Conservation (phyloP, 2,797 vertebrate species). For the Brachyalestes nurse region DNA sequence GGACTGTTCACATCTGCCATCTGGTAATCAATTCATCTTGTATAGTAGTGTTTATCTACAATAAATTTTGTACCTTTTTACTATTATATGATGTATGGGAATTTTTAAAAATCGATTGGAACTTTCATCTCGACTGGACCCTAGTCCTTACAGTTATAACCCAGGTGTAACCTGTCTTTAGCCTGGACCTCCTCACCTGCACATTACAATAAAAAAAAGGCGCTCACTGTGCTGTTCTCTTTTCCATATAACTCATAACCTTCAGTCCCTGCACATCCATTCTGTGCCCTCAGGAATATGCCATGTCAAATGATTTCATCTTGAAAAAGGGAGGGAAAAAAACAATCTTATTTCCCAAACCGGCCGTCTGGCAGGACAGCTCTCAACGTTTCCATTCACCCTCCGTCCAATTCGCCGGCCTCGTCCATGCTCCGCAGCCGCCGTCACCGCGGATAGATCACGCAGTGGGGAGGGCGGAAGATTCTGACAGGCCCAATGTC, state of each 20-base stretch:
- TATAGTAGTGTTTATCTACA: no score
- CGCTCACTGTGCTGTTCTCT: conserved; percentile 2
- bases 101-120: background rate
- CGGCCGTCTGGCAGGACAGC: conserved; percentile 60
- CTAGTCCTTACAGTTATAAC: conserved; percentile 26
- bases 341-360: conserved; percentile 66
- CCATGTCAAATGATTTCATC: conserved; percentile 73
- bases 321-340: conserved; percentile 38
- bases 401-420: conserved; percentile 60
- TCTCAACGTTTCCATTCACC: conserved; percentile 63
- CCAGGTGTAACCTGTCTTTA: background rate
- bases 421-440: conserved; percentile 44
- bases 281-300: conserved; percentile 64
- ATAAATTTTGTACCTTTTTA: no score
- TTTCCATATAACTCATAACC: conserved; percentile 31
- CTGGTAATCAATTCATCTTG: no score
- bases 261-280: conserved; percentile 43
- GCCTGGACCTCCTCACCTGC: conserved; percentile 11
- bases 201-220: conserved; percentile 22
- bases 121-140: background rate
- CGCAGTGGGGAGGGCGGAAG: conserved; percentile 45
- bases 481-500: conserved; percentile 62
- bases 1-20: no score
- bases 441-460: conserved; percentile 61
- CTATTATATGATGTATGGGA: no score